Conservation (phyloP, 2,797 vertebrate species). For the Masticophis lateralis region DNA sequence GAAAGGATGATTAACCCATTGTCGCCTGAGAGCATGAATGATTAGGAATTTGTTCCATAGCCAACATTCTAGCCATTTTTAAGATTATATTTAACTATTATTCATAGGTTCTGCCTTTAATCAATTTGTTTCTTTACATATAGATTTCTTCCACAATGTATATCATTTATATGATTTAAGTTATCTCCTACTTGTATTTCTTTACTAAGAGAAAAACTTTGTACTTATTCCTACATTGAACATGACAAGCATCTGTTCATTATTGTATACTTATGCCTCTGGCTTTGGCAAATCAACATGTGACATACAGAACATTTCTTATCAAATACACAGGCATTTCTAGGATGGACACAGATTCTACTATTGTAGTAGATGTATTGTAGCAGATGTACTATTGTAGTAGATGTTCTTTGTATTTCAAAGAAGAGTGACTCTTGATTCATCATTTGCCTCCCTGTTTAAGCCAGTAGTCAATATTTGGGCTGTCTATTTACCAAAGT, state of each 20-base stretch:
- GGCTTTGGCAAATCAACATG: not conserved
- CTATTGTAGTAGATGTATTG: not conserved
- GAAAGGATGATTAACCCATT: not conserved
- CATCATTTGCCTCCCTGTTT: not conserved
- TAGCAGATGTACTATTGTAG: not conserved
- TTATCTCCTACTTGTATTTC: constrained; percentile 25
- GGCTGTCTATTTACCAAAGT: not conserved
- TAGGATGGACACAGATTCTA: rapidly evolving
- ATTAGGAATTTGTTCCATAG: not conserved
- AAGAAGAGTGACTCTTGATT: not conserved
- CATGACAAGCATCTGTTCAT: rapidly evolving
- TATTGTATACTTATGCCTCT: not conserved
- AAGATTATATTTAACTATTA: not conserved
- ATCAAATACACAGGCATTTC: not conserved
- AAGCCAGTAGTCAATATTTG: not conserved
- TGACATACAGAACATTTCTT: not conserved
- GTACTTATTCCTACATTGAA: not conserved
- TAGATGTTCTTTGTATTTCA: not conserved
- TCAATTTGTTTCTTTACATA: not conserved
- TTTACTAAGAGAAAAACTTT: not conserved
- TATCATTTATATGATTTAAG: not conserved
- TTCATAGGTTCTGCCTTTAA: not conserved
- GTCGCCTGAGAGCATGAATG: not conserved
- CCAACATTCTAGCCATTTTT: not conserved
- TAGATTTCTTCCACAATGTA: not conserved